Conservation (phyloP, 2,888 invertebrate genomes). For the Oscheius myriophilus region DNA sequence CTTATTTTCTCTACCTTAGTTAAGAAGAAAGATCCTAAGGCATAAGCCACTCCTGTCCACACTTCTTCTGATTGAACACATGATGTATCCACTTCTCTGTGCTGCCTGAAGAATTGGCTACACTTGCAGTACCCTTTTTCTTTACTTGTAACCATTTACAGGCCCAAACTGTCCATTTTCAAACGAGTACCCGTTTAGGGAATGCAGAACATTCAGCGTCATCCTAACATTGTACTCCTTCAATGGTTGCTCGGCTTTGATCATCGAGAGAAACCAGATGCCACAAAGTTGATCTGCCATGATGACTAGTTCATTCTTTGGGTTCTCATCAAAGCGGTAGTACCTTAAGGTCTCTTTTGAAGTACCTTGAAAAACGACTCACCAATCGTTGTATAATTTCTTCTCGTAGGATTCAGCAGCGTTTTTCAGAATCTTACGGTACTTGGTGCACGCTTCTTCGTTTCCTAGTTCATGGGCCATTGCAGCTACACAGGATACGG, state of each 20-base stretch:
- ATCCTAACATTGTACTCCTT: constrained; percentile 69
- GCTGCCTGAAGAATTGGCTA: constrained; percentile 41
- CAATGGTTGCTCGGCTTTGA: constrained; percentile 40
- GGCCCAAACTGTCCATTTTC: constrained; percentile 85
- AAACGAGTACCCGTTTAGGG: constrained; percentile 85
- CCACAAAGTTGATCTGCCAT: constrained; percentile 95
- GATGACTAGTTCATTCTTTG: constrained; percentile 78
- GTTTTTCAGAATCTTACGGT: constrained; percentile 37
- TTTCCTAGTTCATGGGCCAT: constrained; percentile 63
- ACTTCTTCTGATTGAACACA: constrained; percentile 88
- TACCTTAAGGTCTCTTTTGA: background rate
- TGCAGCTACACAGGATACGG: constrained; percentile 72
- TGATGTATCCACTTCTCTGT: constrained; percentile 77
- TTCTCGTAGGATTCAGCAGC: constrained; percentile 41
- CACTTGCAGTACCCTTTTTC: no score
- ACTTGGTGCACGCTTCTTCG: constrained; percentile 30
- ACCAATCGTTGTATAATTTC: constrained; percentile 60
- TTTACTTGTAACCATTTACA: constrained; percentile 83
- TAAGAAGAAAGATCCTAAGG: constrained; percentile 84
- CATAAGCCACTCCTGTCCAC: constrained; percentile 91
- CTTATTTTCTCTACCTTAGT: no score
- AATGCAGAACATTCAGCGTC: constrained; percentile 81
- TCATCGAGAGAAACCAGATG: constrained; percentile 81
- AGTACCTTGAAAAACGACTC: background rate
- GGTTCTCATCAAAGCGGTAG: constrained; percentile 76